Base-by-base conservation (phyloP, 37 sponge, comb jelly and placozoan genomes). In the Petrosia ficiformis region DNA sequence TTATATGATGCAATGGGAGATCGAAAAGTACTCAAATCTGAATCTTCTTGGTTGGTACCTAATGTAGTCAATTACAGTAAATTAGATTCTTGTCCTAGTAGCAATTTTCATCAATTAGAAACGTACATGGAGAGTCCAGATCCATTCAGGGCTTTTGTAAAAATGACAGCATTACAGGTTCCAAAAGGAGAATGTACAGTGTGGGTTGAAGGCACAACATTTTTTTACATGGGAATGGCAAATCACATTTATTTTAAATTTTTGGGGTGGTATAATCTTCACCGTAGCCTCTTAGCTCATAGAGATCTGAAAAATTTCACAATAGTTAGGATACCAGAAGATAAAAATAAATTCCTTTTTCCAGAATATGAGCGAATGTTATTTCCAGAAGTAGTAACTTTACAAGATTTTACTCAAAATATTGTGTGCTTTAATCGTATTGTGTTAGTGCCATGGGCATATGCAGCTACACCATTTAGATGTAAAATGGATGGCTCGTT, bases 181-280 rank as follows among this genome's bases (percentile, higher is more conserved):
- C 14, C 25, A 24, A 61, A 61, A n/a, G 28, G 63, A 61, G n/a
- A 61, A 0, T 91, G 91, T 52, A 63, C 85, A 11, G 16, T 24
- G 19, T 74, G 67, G 72, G 41, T 85, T 26, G 57, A 77, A 8
- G 72, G 77, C 28, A 77, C 82, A 8, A 52, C 79, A 0, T 86
- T 44, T 40, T 66, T 91, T 26, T 82, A 73, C 71, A 48, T 65
- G 24, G 78, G 83, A 19, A 56, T 65, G 24, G 69, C 66, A 16
- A 42, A 42, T 2, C 91, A 91, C 65, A 78, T 91, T 26, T 91
- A 82, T 65, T 91, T 91, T 54, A 52, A 77, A 31, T 82, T 91
- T 44, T 39, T 82, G 19, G 66, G 57, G n/a, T 91, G 78, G 65
- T 91, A 81, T 65, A 84, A 79, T 63, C 36, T 86, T 1, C 78